These are phyloP conservation scores for Apodemia mormo DNA, from an alignment of 2,888 invertebrate genomes.

Conservation along the genomic window DNA sequence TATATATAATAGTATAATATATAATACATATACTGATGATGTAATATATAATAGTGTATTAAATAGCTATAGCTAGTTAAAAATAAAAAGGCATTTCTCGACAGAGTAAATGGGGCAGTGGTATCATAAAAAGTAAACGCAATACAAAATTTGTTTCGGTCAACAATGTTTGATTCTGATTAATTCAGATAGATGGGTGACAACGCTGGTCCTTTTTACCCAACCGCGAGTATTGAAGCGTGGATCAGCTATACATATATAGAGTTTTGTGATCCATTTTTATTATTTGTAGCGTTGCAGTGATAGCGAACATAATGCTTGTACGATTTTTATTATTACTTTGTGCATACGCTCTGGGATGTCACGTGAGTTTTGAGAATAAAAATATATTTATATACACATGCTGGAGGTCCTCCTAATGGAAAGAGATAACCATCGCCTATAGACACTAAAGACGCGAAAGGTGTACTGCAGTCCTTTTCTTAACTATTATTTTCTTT, in stretches of 20 bases:
- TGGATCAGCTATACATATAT: conserved; percentile 21
- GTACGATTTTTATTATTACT: neutral
- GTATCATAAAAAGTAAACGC: neutral
- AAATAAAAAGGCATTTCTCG: no score
- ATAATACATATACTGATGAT: no score
- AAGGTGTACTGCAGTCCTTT: no score
- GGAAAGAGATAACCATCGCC: no score
- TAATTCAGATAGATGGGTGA: neutral
- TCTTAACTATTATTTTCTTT: no score
- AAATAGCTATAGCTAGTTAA: no score
- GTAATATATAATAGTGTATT: no score
- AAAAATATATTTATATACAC: no score
- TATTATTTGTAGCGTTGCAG: conserved; percentile 20
- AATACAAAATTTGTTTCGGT: neutral
- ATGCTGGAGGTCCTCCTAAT: no score
- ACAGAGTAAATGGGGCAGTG: neutral
- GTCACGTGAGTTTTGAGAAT: neutral
- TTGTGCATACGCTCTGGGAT: neutral
- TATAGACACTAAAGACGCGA: no score
- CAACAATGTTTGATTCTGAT: neutral
- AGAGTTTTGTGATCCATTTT: conserved; percentile 15
- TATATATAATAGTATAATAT: no score
- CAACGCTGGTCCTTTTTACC: neutral
- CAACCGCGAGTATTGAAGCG: conserved; percentile 10
- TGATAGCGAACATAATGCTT: neutral